Evolutionary conservation across 2,888 invertebrate species (phyloP).

Genomic region (Drosophila diplacantha): DNA sequence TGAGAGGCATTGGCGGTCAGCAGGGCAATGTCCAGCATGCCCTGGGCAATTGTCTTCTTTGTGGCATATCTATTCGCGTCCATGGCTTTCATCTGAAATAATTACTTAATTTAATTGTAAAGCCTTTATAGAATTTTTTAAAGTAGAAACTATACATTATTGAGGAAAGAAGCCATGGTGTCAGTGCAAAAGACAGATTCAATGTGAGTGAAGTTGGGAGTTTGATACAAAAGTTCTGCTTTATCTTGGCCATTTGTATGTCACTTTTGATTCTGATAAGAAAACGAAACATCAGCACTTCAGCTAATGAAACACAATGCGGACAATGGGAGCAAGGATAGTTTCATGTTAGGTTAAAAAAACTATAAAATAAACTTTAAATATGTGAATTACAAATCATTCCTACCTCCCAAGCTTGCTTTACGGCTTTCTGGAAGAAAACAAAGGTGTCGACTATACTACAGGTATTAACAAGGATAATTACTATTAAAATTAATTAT

Average conservation of each 20-base stretch:
- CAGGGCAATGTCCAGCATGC: conserved; percentile 92
- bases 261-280: conserved; percentile 47
- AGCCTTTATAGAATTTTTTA: no score
- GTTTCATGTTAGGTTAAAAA: background rate
- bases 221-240: conserved; percentile 8
- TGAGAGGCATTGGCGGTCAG: conserved; percentile 93
- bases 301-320: conserved; percentile 43
- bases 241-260: conserved; percentile 49
- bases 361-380: background rate
- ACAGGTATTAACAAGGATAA: conserved; percentile 20
- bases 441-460: conserved; percentile 6
- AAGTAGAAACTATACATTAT: conserved; percentile 13
- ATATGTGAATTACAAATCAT: background rate
- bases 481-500: conserved; percentile 3
- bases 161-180: conserved; percentile 42
- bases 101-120: background rate
- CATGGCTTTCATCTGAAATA: conserved; percentile 83
- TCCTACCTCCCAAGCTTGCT: conserved; percentile 60
- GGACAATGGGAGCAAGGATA: conserved; percentile 50
- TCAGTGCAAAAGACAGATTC: background rate
- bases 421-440: conserved; percentile 42
- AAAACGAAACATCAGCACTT: conserved; percentile 20
- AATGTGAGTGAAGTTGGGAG: conserved; percentile 9
- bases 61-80: conserved; percentile 94
- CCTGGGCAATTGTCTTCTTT: conserved; percentile 94